Base-by-base conservation (phyloP, 1,140 invertebrate genomes). In the Pachypsylla venusta region DNA sequence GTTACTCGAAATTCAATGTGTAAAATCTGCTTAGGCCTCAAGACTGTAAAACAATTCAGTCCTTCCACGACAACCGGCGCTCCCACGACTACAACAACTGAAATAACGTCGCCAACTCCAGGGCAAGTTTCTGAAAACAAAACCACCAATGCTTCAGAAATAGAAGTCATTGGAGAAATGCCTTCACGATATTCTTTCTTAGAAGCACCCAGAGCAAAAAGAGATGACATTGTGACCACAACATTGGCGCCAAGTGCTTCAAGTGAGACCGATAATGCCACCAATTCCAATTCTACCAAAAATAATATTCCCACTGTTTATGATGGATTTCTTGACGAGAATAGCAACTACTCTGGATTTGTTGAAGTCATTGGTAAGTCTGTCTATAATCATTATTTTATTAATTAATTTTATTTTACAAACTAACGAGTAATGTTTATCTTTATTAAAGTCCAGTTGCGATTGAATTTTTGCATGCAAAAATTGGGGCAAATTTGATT, bases 301-400 rank as follows among this genome's bases (percentile, higher is more conserved):
- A 48, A 48, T 19, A 4, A 22, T 5, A 19, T 19, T 7, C 42
- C 42, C 16, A 48, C n/a, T 4, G 42, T 48, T 7, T 76, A 74
- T 61, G 87, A 92, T 70, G 87, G 87, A 0, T 74, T 74, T 42
- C 73, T 91, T 25, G 84, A 89, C 66, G 76, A 80, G 13, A 76
- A 78, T 20, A 80, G 83, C 1, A 88, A 87, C 66, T 92, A 92
- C 62, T 89, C 87, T 0, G 81, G 82, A 22, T 90, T 88, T 67
- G 74, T 92, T 22, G 86, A 90, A 75, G 75, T 89, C 42, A 81
- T 87, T 63, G 81, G 85, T 87, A 71, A 70, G 74, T 73, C 27
- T 42, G n/a, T n/a, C n/a, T n/a, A n/a, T n/a, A n/a, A n/a, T n/a
- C n/a, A n/a, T n/a, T n/a, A n/a, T n/a, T n/a, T n/a, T n/a, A n/a